Conservation (phyloP, 2,797 vertebrate genomes). For the Smutsia temminckii region DNA sequence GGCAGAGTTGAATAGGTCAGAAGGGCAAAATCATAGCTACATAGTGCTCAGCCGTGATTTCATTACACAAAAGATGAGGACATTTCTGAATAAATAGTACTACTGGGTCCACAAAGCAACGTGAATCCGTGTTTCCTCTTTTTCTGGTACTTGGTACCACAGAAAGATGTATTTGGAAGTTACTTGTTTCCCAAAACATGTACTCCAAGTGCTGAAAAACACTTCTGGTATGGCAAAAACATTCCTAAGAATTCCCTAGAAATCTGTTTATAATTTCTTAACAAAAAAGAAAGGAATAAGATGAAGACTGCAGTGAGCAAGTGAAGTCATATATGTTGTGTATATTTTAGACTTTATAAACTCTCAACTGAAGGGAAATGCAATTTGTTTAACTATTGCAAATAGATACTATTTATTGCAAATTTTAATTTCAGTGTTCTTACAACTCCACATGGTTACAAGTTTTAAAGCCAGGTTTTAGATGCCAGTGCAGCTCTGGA, state of each 20-base stretch:
- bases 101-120: neutral
- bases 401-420: neutral
- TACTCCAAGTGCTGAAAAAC: neutral
- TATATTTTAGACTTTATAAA: neutral
- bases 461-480: neutral
- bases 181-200: neutral
- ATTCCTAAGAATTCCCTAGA: neutral
- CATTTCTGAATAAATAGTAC: neutral
- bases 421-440: neutral
- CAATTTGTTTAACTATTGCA: neutral
- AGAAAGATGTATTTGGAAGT: conserved; percentile 11
- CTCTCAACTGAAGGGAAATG: neutral
- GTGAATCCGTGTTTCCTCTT: neutral
- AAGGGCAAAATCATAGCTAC: neutral
- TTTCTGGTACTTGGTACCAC: neutral
- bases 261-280: neutral
- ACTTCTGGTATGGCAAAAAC: neutral
- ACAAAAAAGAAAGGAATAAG: neutral
- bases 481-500: neutral
- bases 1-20: neutral
- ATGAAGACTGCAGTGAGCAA: neutral
- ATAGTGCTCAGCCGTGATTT: neutral
- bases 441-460: neutral
- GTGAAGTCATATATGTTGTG: neutral
- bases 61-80: neutral